phyloP scores from a whole-genome alignment of 1,140 invertebrate genomes.

The Trissolcus basalis region DNA sequence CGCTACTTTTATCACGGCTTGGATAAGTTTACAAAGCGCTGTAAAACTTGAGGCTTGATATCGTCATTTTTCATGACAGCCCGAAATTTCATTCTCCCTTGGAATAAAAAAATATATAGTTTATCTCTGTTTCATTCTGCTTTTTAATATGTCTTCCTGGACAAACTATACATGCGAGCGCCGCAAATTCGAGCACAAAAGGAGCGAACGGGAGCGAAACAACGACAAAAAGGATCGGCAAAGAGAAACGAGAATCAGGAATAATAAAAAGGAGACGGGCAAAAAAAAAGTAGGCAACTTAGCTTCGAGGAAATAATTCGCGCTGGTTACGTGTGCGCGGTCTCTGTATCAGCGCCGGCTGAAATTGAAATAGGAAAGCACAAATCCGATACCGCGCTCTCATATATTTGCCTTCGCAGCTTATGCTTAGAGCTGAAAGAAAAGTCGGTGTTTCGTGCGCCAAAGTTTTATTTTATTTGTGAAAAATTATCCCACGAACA shows the following conservation, averaged over 20 bases:
- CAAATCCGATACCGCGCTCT: conserved; percentile 45
- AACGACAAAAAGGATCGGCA: conserved; percentile 5
- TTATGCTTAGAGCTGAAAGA: conserved; percentile 24
- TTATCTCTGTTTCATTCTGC: conserved; percentile 35
- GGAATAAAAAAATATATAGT: conserved; percentile 22
- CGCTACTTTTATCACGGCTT: no score
- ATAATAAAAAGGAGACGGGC: conserved; percentile 5
- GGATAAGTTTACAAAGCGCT: conserved; percentile 13
- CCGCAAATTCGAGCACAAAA: conserved; percentile 17
- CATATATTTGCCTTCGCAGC: conserved; percentile 43
- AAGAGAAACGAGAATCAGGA: conserved; percentile 12
- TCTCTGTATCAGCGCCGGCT: conserved; percentile 28
- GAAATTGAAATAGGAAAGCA: conserved; percentile 51
- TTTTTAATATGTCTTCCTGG: conserved; percentile 48
- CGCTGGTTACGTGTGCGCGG: conserved; percentile 45
- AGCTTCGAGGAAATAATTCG: conserved; percentile 53
- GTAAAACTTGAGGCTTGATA: conserved; percentile 38
- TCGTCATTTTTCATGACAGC: conserved; percentile 38
- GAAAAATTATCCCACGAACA: no score
- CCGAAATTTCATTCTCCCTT: conserved; percentile 45
- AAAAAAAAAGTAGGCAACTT: conserved; percentile 42
- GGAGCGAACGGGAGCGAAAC: conserved; percentile 2
- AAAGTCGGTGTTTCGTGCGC: conserved; percentile 11
- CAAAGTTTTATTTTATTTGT: no score
- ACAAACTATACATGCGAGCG: conserved; percentile 25